Conservation (phyloP, 1,140 invertebrate genomes). For the Coptotermes formosanus region DNA sequence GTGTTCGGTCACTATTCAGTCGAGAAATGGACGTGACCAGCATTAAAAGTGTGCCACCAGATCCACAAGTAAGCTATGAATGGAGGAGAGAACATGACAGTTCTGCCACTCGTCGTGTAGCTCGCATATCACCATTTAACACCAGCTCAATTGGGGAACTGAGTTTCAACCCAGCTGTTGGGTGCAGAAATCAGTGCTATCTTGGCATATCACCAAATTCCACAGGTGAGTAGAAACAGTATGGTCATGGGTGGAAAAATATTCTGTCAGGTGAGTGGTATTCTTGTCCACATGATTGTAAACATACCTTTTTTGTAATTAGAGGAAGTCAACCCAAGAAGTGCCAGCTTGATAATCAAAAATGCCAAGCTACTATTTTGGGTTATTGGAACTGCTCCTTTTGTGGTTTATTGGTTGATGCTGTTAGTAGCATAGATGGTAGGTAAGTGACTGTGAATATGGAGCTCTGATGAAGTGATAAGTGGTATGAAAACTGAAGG, state of each 20-base stretch:
- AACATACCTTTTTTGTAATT: no score
- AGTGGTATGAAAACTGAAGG: no score
- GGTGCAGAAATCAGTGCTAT: constrained; percentile 75
- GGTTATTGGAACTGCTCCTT: no score
- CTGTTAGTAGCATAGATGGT: no score
- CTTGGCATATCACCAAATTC: constrained; percentile 59
- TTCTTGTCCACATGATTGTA: no score
- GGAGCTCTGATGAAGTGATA: no score
- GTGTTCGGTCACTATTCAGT: constrained; percentile 71
- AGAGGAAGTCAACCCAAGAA: no score
- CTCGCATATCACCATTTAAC: constrained; percentile 39
- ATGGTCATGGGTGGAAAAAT: neutral
- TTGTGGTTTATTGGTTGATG: no score
- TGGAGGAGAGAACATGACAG: constrained; percentile 35
- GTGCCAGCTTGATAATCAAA: no score
- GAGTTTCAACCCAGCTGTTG: constrained; percentile 66
- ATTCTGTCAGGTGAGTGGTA: no score
- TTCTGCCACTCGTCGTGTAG: neutral
- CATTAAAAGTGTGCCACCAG: constrained; percentile 52
- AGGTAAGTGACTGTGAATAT: no score
- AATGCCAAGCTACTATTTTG: no score
- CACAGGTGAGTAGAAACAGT: constrained; percentile 53
- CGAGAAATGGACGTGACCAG: constrained; percentile 65
- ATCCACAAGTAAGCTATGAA: constrained; percentile 49
- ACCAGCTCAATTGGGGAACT: constrained; percentile 55